Evolutionary conservation across 2,888 invertebrate genomes (phyloP).

Genomic region (Nemurella pictetii): DNA sequence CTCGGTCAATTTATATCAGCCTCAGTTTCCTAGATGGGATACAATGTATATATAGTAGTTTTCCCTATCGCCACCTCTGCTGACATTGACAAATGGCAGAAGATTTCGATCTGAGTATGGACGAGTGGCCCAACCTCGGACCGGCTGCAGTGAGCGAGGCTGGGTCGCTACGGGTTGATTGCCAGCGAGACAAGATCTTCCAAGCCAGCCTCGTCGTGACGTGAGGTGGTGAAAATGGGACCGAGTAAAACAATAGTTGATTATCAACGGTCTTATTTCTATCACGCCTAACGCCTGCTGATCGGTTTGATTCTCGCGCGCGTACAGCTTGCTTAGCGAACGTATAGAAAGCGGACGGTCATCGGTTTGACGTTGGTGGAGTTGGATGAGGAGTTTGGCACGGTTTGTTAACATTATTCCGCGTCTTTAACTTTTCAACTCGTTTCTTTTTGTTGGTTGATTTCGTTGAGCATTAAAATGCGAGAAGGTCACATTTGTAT

Average conservation of each 20-base stretch:
- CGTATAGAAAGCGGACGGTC: background rate
- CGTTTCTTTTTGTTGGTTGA: no score
- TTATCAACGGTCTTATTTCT: constrained; percentile 24
- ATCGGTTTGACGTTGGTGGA: background rate
- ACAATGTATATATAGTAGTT: background rate
- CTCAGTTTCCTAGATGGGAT: background rate
- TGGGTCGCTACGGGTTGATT: background rate
- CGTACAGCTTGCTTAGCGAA: background rate
- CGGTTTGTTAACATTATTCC: no score
- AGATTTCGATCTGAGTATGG: constrained; percentile 65
- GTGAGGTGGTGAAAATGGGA: constrained; percentile 29
- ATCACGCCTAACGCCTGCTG: background rate
- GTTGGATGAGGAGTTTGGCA: background rate
- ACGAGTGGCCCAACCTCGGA: constrained; percentile 26
- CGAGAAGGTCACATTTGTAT: no score
- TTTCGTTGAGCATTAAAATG: no score
- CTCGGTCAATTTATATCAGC: constrained; percentile 8
- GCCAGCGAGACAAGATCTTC: constrained; percentile 22
- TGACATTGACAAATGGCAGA: constrained; percentile 79
- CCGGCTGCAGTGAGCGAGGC: constrained; percentile 23
- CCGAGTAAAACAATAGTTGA: constrained; percentile 30
- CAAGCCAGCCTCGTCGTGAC: constrained; percentile 4
- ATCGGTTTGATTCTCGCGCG: background rate
- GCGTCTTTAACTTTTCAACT: no score
- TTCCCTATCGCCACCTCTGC: constrained; percentile 37